Conservation (phyloP, 2,888 invertebrate genomes). For the Empis livida region DNA sequence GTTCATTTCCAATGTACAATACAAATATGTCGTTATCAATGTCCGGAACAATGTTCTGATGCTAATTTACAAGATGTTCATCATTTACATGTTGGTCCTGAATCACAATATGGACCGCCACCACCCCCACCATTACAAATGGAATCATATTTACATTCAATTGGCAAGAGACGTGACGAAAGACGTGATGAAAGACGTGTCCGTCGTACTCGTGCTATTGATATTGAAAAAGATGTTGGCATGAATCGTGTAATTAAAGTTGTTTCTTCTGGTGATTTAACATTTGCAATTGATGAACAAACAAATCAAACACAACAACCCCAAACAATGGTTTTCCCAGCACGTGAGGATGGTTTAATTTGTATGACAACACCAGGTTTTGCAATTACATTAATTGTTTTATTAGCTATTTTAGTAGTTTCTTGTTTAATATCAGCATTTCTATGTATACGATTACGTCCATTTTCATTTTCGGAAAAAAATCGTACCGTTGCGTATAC, state of each 20-base stretch:
- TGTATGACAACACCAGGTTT: slow-evolving; percentile 95
- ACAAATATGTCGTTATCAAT: slow-evolving; percentile 84
- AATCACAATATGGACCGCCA: slow-evolving; percentile 57
- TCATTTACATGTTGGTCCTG: slow-evolving; percentile 41
- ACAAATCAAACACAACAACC: slow-evolving; percentile 46
- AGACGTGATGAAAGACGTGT: slow-evolving; percentile 57
- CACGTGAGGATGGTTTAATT: slow-evolving; percentile 55
- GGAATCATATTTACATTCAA: slow-evolving; percentile 51
- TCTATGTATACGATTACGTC: slow-evolving; percentile 67
- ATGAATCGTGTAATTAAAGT: slow-evolving; percentile 81
- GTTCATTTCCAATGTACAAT: slow-evolving; percentile 93
- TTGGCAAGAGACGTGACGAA: slow-evolving; percentile 41
- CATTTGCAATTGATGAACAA: slow-evolving; percentile 65
- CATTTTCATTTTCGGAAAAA: slow-evolving; percentile 43
- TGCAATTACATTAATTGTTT: slow-evolving; percentile 69
- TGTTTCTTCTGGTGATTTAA: slow-evolving; percentile 80
- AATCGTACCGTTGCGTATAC: slow-evolving; percentile 32
- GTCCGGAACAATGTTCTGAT: slow-evolving; percentile 83
- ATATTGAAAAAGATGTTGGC: slow-evolving; percentile 64
- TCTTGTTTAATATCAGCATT: slow-evolving; percentile 80
- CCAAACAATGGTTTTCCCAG: slow-evolving; percentile 60
- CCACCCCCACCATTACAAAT: slow-evolving; percentile 46
- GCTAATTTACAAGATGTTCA: slow-evolving; percentile 44
- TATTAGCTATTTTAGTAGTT: slow-evolving; percentile 67
- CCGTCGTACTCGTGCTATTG: slow-evolving; percentile 49